A percentile compares a stretch with the other conserved stretches of the same genome.
Conservation (phyloP, 2,888 invertebrate genomes). For the Sericinus montela region DNA sequence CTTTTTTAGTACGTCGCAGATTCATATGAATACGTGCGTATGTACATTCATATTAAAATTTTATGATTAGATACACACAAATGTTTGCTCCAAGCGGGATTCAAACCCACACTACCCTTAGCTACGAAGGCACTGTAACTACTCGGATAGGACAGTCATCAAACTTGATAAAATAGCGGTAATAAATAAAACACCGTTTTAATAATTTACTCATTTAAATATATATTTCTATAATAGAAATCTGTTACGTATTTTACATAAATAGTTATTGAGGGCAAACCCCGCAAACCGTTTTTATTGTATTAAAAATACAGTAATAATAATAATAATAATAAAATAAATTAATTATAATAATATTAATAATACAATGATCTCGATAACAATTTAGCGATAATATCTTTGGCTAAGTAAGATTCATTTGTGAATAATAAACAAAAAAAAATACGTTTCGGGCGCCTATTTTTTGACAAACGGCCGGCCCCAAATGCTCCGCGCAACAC, state of each 20-base stretch:
- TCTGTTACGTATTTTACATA: constrained; percentile 64
- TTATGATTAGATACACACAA: no score
- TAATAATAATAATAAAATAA: constrained; percentile 40
- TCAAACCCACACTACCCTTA: no score
- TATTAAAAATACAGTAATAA: constrained; percentile 42
- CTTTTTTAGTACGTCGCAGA: no score
- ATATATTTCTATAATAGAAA: constrained; percentile 69
- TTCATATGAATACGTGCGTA: no score
- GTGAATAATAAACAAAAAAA: constrained; percentile 26
- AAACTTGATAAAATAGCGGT: no score
- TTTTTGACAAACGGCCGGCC: neutral
- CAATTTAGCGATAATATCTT: constrained; percentile 54
- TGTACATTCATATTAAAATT: no score
- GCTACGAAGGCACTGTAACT: no score
- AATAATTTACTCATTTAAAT: constrained; percentile 67
- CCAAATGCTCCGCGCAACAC: neutral
- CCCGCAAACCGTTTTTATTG: constrained; percentile 29
- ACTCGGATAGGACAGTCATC: no score
- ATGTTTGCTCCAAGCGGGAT: no score
- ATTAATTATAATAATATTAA: constrained; percentile 37
- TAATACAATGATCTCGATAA: constrained; percentile 41
- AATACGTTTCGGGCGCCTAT: constrained; percentile 8
- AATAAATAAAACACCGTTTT: constrained; percentile 38
- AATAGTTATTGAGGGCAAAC: constrained; percentile 32
- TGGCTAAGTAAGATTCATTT: constrained; percentile 60